Base-by-base conservation (phyloP, 2,888 invertebrate species). In the Dicyrtoma fusca region DNA sequence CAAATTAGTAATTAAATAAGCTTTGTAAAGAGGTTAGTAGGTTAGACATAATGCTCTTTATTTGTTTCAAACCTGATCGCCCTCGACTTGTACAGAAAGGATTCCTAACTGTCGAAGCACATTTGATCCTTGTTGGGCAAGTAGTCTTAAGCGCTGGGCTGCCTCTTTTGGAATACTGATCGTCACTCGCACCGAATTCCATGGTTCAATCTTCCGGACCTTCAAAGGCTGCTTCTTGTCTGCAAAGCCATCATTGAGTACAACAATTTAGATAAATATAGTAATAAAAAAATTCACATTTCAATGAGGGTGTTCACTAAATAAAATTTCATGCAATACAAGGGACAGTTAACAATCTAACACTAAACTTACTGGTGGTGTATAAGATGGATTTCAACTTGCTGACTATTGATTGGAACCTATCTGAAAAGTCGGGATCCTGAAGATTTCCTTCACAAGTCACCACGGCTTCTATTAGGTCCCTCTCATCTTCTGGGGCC, bases 161-260 rank as follows among this genome's bases (percentile, higher is more conserved):
- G 97, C 97, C 86, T 96, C 96, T 84, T 92, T 91, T 82, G 97
- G 96, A 87, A 97, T 94, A 84, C 94, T 94, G 88, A 97, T 91
- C 86, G 96, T 97, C 85, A 97, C 95, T 86, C 95, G 91, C 82
- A 97, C 97, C 82, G 95, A 94, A 87, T 96, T 95, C 95, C 95
- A 97, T 88, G 97, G 97, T 89, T 97, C 97, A 87, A 95, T 89
- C 85, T 91, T 91, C 83, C 88, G 87, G 81, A 91, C 87, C 83
- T 87, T 87, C 82, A 90, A 84, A 82, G 85, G 86, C 64, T 74
- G 72, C 53, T 74, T 72, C 59, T 74, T 69, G 61, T 53, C 74
- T 74, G 53, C 13, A 63, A 57, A 59, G 45, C 11, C 6, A n/a
- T 13, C 53, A 17, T 45, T 45, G 45, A 11, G 45, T 45, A 45